Evolutionary conservation across 2,888 invertebrate genomes (phyloP), one percentile per base, ranked within the genome.

Genomic region (Latrodectus hesperus): DNA sequence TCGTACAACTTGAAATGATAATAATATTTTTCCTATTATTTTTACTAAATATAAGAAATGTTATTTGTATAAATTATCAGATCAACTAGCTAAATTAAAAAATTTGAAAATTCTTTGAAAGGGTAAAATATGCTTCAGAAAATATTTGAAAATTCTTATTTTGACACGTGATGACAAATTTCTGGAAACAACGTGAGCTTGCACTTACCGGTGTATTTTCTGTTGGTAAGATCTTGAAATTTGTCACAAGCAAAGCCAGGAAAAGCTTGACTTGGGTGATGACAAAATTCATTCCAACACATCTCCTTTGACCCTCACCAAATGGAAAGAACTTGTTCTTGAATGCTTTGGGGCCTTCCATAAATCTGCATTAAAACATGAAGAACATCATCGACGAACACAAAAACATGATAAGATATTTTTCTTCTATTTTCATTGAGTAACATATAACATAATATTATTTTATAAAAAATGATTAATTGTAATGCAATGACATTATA

Each of bases 201-300:
- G 16, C 22, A 76, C 86, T 82, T 51, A 87, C 86, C 49, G 86
- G 77, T 12, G 86, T 87, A 10, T 71, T 60, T 10, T 49, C 51
- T 9, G 72, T 67, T 14, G 81, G 81, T 6, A 53, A 0, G 5
- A 67, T 52, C 55, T 68, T 65, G 26, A 87, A 87, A 26, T 52
- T 76, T 17, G 67, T 17, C 0, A 87, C 51, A n/a, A 87, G 11
- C 68, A 67, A 81, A 1, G 73, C 60, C 5, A 87, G 81, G 49
- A 81, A 86, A 17, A 86, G 14, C 53, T 87, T 87, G 17, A 81
- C 81, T 60, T 81, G 76, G 49, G 77, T 22, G 38, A 71, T 64
- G 10, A 81, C 86, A 17, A 87, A 87, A 10, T 76, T 71, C 67
- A 68, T 72, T 0, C 81, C 86, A 0, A 87, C 72, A 49, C 86